Percentiles rank a stretch among this genome's conserved stretches.
Evolutionary conservation across 2,888 invertebrate species (phyloP).

Genomic region (Lysandra bellargus): DNA sequence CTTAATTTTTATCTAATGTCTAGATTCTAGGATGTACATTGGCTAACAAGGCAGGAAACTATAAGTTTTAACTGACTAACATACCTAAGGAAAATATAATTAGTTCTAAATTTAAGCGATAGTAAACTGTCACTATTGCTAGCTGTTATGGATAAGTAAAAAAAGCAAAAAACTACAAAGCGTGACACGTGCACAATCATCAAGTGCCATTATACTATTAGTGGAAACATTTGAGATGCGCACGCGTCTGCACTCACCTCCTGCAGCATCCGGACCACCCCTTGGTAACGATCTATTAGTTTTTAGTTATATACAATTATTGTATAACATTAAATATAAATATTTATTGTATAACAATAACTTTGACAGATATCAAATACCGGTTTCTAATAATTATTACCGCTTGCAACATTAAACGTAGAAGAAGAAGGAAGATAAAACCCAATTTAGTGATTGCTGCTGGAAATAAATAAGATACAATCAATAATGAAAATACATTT

Average conservation of each 20-base stretch:
- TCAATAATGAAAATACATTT: slow-evolving; percentile 12
- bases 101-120: no score
- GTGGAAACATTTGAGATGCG: slow-evolving; percentile 36
- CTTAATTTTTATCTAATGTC: no score
- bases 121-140: no score
- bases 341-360: no score
- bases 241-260: slow-evolving; percentile 54
- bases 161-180: not conserved
- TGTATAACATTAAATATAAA: no score
- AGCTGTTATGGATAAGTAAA: not conserved
- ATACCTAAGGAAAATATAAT: no score
- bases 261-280: slow-evolving; percentile 41
- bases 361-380: not conserved
- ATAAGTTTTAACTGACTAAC: no score
- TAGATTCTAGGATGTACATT: no score
- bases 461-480: slow-evolving; percentile 23
- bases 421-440: not conserved
- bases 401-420: not conserved
- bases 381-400: not conserved
- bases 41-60: no score
- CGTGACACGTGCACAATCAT: slow-evolving; percentile 7
- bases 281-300: not conserved
- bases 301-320: not conserved
- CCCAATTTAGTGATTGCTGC: not conserved
- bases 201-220: not conserved